These are phyloP conservation scores for Noctua janthina DNA, from an alignment of 2,888 invertebrate genomes.

Conservation along the genomic window DNA sequence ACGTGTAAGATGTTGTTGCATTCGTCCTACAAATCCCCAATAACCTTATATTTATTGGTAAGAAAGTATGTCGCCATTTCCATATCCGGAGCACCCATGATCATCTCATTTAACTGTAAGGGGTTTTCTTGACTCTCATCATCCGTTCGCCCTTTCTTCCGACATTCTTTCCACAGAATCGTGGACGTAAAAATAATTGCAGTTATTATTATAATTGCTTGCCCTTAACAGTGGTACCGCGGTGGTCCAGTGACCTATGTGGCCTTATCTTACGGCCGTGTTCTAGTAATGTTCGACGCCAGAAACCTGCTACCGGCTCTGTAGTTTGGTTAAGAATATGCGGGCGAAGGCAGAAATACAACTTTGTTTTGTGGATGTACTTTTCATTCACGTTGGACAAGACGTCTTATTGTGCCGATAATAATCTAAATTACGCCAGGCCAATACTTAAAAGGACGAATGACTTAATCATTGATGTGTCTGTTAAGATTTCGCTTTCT, in stretches of 20 bases:
- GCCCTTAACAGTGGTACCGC: constrained; percentile 21
- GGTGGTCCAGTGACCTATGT: constrained; percentile 52
- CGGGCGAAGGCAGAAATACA: constrained; percentile 25
- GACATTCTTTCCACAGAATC: constrained; percentile 32
- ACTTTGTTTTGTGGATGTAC: constrained; percentile 9
- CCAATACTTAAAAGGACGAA: not conserved
- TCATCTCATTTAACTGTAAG: not conserved
- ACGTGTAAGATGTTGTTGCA: not conserved
- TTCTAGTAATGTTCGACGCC: constrained; percentile 33
- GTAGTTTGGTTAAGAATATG: constrained; percentile 1
- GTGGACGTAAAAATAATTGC: constrained; percentile 27
- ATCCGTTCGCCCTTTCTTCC: constrained; percentile 24
- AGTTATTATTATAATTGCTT: constrained; percentile 50
- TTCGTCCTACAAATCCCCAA: not conserved
- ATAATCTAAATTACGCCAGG: not conserved
- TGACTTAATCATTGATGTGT: not conserved
- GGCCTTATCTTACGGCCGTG: constrained; percentile 37
- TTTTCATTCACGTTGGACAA: not conserved
- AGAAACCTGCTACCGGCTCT: constrained; percentile 44
- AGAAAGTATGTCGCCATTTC: constrained; percentile 8
- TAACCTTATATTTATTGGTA: constrained; percentile 1
- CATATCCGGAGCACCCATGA: not conserved
- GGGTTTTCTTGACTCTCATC: not conserved
- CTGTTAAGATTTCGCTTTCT: not conserved
- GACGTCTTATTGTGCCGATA: not conserved